Evolutionary conservation across 2,797 vertebrate genomes (phyloP), one percentile per base, ranked within the genome.

Genomic region (Aratinga solstitialis): DNA sequence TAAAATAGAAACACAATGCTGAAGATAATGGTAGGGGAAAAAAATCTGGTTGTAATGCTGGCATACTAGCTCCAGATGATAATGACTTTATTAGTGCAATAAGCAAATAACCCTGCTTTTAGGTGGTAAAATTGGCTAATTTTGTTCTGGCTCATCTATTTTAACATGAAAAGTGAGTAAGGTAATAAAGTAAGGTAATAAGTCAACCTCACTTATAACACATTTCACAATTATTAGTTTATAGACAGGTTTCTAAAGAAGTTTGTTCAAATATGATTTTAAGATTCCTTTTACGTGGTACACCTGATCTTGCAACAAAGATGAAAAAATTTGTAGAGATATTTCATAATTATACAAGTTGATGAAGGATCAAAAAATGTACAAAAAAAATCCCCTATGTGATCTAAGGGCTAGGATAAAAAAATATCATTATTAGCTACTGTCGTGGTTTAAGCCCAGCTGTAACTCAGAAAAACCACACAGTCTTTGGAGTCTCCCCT

Each of bases 361-460:
- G 7, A 11, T 59, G 11, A 92, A 85, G 26, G 16, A 47, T 36
- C 2, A 84, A 72, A 69, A 66, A 45, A 36, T 10, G 3, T 7
- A 24, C 13, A 81, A 71, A 59, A 50, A 42, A 12, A 1, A 6
- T 4, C 0, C 12, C 10, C 2, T 7, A 24, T 6, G 38, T 50
- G 2, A 72, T 51, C 20, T 63, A 56, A 83, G 7, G 32, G 36
- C 6, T 45, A 43, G 8, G 8, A 40, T 61, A 22, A 66, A 67
- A 81, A 50, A 38, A 11, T 11, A 42, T 2, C 5, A 34, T 68
- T 63, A 51, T 30, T 42, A 42, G 13, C 54, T 48, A 48, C 47
- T 48, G 47, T 23, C 2, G 4, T 47, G 47, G 12, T 47, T 40
- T 40, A 40, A 40, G 40, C 40, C 40, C 40, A 16, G 40, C 47